A percentile compares a stretch with the other conserved stretches of the same genome.
Evolutionary conservation across 1,140 invertebrate species (phyloP).

Genomic region (Branchinecta lindahli): DNA sequence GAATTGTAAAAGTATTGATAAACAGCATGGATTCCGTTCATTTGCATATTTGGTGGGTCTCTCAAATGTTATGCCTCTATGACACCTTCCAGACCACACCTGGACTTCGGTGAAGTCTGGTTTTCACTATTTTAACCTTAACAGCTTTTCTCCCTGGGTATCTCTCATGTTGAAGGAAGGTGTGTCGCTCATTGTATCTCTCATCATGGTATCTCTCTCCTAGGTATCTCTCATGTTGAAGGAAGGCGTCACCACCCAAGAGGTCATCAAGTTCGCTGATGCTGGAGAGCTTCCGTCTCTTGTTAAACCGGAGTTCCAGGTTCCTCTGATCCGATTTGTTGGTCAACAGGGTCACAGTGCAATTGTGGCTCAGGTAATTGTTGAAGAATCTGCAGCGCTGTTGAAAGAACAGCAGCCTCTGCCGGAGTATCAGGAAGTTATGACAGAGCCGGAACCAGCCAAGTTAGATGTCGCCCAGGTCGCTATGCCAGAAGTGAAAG

Average conservation of each 20-base stretch:
- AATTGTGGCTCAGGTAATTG: slow-evolving; percentile 57
- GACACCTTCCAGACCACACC: too few species aligned
- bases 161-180: slow-evolving; percentile 24
- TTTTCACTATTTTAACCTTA: too few species aligned
- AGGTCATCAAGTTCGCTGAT: slow-evolving; percentile 30
- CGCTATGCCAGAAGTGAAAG: neutral
- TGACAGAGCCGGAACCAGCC: slow-evolving; percentile 58
- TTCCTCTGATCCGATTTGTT: slow-evolving; percentile 58
- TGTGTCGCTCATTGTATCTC: too few species aligned
- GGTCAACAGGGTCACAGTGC: slow-evolving; percentile 60
- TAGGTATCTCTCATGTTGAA: slow-evolving; percentile 22
- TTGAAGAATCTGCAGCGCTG: slow-evolving; percentile 51
- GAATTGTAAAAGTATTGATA: too few species aligned
- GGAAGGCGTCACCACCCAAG: slow-evolving; percentile 25
- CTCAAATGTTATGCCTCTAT: too few species aligned
- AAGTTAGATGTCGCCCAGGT: slow-evolving; percentile 41
- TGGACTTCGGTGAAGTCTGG: too few species aligned
- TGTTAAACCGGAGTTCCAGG: slow-evolving; percentile 56
- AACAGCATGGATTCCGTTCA: too few species aligned
- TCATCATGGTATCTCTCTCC: too few species aligned
- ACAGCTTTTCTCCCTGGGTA: slow-evolving; percentile 11
- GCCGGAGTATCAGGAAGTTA: slow-evolving; percentile 45
- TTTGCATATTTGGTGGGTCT: too few species aligned
- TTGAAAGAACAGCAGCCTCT: slow-evolving; percentile 46
- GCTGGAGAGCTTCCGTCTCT: slow-evolving; percentile 59